Conservation (phyloP, 2,797 vertebrate species). For the Podarcis siculus region DNA sequence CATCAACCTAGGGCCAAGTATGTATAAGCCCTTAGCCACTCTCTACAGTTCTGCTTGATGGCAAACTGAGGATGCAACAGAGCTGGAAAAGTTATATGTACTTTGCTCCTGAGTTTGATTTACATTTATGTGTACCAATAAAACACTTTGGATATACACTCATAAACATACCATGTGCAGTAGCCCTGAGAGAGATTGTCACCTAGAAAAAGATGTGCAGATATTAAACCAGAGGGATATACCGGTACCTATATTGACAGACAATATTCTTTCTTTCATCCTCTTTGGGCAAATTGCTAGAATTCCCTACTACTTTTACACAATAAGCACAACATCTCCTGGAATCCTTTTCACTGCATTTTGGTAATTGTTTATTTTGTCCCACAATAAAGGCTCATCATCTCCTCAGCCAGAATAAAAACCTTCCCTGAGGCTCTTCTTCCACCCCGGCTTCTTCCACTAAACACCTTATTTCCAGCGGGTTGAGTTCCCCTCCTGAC, state of each 20-base stretch:
- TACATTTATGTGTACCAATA: not conserved
- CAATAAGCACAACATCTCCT: not conserved
- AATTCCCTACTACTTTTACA: not conserved
- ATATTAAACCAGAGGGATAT: not conserved
- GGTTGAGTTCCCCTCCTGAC: not conserved
- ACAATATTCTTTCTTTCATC: not conserved
- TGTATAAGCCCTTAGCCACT: no score
- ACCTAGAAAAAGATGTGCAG: not conserved
- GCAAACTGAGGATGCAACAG: no score
- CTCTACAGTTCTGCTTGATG: no score
- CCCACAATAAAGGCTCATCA: not conserved
- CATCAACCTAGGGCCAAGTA: no score
- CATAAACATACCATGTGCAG: not conserved
- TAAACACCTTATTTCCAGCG: constrained; percentile 4
- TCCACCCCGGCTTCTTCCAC: rapidly evolving
- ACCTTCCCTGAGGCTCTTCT: not conserved
- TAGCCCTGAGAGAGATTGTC: not conserved
- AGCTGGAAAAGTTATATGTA: no score
- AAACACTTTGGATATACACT: not conserved
- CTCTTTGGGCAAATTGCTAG: not conserved
- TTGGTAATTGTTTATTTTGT: not conserved
- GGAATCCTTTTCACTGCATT: not conserved
- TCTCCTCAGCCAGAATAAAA: not conserved
- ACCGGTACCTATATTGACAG: not conserved
- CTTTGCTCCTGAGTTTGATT: not conserved